phyloP scores from a whole-genome alignment of 2,113 vertebrate genomes.

The Oryzias woworae region DNA sequence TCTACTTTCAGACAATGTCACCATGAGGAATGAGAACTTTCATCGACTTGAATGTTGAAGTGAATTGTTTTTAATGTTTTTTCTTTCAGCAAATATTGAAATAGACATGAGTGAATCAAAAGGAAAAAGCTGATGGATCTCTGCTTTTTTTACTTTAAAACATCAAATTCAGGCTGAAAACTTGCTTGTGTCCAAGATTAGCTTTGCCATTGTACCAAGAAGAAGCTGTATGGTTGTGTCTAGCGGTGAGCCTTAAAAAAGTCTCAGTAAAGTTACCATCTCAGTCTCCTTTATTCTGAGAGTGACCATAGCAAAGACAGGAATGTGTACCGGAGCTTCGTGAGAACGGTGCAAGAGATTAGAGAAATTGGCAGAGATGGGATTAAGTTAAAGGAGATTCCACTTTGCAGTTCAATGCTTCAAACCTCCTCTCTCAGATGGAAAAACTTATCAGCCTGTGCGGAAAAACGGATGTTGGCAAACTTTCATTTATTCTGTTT shows the following conservation, averaged over 20 bases:
- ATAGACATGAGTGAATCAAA: too few relatives aligned
- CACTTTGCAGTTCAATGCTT: slow-evolving; percentile 18
- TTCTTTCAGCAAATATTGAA: too few relatives aligned
- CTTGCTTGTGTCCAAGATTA: slow-evolving; percentile 40
- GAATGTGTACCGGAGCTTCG: slow-evolving; percentile 32
- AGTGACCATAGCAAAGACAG: slow-evolving; percentile 9
- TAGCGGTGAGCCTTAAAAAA: slow-evolving; percentile 4
- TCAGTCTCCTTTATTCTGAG: slow-evolving; percentile 23
- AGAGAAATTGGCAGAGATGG: slow-evolving; percentile 36
- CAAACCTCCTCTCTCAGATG: slow-evolving; percentile 18
- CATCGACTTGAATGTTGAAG: too few relatives aligned
- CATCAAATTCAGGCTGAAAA: slow-evolving; percentile 37
- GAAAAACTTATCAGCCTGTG: slow-evolving; percentile 41
- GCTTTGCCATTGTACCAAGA: slow-evolving; percentile 9
- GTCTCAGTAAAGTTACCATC: slow-evolving; percentile 21
- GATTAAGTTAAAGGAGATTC: slow-evolving; percentile 31
- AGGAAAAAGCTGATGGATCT: not conserved
- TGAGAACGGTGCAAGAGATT: slow-evolving; percentile 44
- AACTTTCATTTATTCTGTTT: slow-evolving; percentile 23
- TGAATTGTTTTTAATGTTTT: too few relatives aligned
- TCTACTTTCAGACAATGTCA: too few relatives aligned
- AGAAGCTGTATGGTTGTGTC: slow-evolving; percentile 4
- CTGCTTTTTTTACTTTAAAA: slow-evolving; percentile 26
- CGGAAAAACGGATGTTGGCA: slow-evolving; percentile 7
- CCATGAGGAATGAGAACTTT: too few relatives aligned